Percentiles rank a stretch among this genome's conserved stretches.
Evolutionary conservation across 2,888 invertebrate species (phyloP).

Genomic region (Actias luna): DNA sequence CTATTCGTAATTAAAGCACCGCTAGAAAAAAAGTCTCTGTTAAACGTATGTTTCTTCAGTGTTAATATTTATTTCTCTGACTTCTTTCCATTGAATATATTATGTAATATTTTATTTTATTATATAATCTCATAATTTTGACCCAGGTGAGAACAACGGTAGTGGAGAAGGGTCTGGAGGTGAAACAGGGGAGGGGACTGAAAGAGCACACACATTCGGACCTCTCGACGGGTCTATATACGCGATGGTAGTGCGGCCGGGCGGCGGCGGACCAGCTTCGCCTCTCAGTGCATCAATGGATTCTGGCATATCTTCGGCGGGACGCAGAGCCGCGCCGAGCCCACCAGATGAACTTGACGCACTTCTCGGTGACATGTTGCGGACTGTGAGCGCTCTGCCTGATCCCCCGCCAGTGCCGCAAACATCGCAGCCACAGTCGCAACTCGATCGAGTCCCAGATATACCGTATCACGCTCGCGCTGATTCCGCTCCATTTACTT

Average conservation of each 20-base stretch:
- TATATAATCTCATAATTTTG: slow-evolving; percentile 25
- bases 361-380: slow-evolving; percentile 92
- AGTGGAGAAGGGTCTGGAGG: slow-evolving; percentile 74
- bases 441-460: slow-evolving; percentile 75
- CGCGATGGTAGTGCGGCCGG: slow-evolving; percentile 84
- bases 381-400: slow-evolving; percentile 92
- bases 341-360: slow-evolving; percentile 89
- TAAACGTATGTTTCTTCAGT: not conserved
- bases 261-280: slow-evolving; percentile 80
- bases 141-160: slow-evolving; percentile 82
- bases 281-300: slow-evolving; percentile 94
- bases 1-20: slow-evolving; percentile 58
- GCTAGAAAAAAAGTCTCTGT: slow-evolving; percentile 28
- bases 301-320: slow-evolving; percentile 93
- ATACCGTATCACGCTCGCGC: slow-evolving; percentile 96
- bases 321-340: slow-evolving; percentile 80
- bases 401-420: slow-evolving; percentile 67
- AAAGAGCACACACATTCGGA: slow-evolving; percentile 87
- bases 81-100: not conserved
- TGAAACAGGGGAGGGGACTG: slow-evolving; percentile 69
- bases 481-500: slow-evolving; percentile 94
- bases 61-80: not conserved
- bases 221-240: slow-evolving; percentile 95
- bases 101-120: not conserved
- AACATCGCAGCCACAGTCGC: slow-evolving; percentile 59